Evolutionary conservation across 2,797 vertebrate genomes (phyloP).

Genomic region (Crax fasciolata): DNA sequence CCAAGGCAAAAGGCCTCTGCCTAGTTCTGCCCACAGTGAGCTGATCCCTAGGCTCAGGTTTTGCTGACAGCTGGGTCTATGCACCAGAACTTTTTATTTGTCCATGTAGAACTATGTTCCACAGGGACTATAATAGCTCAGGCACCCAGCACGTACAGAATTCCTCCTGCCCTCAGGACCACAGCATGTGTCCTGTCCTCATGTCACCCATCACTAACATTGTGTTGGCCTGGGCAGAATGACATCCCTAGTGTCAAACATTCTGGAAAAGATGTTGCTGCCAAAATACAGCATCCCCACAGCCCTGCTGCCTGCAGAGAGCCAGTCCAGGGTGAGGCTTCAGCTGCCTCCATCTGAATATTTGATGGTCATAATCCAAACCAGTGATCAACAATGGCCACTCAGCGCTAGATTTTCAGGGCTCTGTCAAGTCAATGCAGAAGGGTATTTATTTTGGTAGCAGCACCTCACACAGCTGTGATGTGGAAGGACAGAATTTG

Average conservation of each 20-base stretch:
- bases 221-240: background rate
- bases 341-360: background rate
- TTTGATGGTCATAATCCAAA: background rate
- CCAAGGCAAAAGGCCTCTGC: background rate
- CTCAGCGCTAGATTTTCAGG: background rate
- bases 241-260: background rate
- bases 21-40: background rate
- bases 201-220: background rate
- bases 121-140: background rate
- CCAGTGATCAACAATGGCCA: accelerated
- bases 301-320: background rate
- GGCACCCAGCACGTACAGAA: background rate
- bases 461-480: background rate
- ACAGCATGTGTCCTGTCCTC: background rate
- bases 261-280: background rate
- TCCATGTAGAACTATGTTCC: background rate
- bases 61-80: background rate
- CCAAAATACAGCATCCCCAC: background rate
- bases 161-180: accelerated
- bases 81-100: background rate
- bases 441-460: background rate
- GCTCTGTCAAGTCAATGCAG: background rate
- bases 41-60: background rate
- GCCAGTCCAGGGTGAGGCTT: background rate
- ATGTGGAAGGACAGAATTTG: background rate